Conservation (phyloP, 1,140 invertebrate genomes). For the fruit fly (Drosophila melanogaster) region DNA sequence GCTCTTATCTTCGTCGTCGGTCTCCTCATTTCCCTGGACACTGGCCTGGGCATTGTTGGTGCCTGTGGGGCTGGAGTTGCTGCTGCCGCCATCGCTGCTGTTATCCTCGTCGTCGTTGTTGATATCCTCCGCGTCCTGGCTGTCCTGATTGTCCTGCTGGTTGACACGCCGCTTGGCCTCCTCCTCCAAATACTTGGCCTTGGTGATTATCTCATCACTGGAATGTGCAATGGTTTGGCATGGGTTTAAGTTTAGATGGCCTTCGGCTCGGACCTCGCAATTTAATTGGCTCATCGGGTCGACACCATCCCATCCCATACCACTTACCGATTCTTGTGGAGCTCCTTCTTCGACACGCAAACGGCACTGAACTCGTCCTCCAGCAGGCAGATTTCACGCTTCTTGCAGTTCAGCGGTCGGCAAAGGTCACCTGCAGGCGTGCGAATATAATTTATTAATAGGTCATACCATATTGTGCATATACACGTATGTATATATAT, state of each 20-base stretch:
- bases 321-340: conserved; percentile 91
- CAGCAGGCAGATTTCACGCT: conserved; percentile 93
- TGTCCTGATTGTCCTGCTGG: conserved; percentile 75
- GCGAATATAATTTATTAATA: conserved; percentile 49
- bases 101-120: conserved; percentile 80
- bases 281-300: conserved; percentile 74
- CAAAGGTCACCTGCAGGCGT: conserved; percentile 91
- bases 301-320: neutral
- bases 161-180: conserved; percentile 84
- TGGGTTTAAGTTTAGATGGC: conserved; percentile 18
- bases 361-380: conserved; percentile 94
- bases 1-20: conserved; percentile 75
- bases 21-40: conserved; percentile 75
- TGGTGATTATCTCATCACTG: conserved; percentile 89
- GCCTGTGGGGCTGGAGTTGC: conserved; percentile 23
- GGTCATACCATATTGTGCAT: conserved; percentile 3
- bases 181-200: conserved; percentile 87
- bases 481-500: neutral
- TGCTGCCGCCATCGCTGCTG: conserved; percentile 52
- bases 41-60: conserved; percentile 69
- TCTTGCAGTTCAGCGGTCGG: conserved; percentile 93
- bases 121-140: conserved; percentile 72
- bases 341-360: conserved; percentile 93
- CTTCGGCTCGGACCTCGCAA: conserved; percentile 38
- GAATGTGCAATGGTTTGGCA: conserved; percentile 4